Evolutionary conservation across 2,888 invertebrate genomes (phyloP), one percentile per base, ranked within the genome.

Genomic region (Drosophila ezoana): DNA sequence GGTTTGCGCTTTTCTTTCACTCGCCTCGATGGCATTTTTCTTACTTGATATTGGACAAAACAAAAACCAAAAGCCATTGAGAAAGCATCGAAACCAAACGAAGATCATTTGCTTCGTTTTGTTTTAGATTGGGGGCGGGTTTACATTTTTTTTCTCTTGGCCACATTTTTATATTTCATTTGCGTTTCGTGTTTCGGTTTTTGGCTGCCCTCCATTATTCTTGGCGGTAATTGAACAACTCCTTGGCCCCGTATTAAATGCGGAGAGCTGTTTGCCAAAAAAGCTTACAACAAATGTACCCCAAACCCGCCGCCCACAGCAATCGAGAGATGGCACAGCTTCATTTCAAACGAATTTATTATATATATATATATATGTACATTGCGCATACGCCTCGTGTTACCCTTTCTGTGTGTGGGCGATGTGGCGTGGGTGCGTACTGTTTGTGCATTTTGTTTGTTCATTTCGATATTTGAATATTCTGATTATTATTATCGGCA

Each of bases 151-250:
- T 23, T 38, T 41, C 10, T 16, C 40, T 67, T 63, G 41, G 49
- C 45, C 44, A 72, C 68, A 47, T 67, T 77, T 72, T 72, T 68
- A 32, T 66, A 76, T 74, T 85, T 72, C 72, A 67, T 66, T 74
- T 65, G 62, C 53, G 63, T 62, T 62, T 82, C 62, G 70, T 70
- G 61, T 71, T 79, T 64, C 28, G 58, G 23, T 58, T 64, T 52
- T 69, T 59, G 66, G 70, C 70, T 64, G 75, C 47, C 65, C 59
- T 65, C 85, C 82, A 87, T 87, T 87, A 70, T 80, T 89, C 80
- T 89, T 87, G 85, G 89, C 85, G 81, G 89, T 87, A 86, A 86
- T 86, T 86, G 86, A 89, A 87, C 85, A 86, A 79, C 64, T 73
- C 65, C 70, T 66, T 61, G 71, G 75, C 43, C 61, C 56, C 65